Evolutionary conservation across 2,797 vertebrate species (phyloP).

Genomic region (Eulemur coronatus): DNA sequence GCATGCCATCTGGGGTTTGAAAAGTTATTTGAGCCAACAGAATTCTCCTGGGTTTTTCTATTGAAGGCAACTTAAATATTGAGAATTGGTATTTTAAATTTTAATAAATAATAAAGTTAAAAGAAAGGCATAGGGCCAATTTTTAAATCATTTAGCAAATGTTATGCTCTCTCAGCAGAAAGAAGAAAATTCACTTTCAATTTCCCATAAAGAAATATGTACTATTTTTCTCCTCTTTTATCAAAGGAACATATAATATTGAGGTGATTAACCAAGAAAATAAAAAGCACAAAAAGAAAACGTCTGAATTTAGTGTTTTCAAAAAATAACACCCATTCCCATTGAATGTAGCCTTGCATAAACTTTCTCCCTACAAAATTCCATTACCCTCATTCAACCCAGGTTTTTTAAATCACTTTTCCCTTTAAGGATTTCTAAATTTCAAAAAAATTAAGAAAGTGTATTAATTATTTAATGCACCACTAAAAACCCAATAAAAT

Average conservation of each 20-base stretch:
- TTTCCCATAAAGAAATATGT: background rate
- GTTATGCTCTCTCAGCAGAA: slow-evolving; percentile 1
- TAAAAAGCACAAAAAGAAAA: background rate
- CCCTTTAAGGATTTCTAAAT: background rate
- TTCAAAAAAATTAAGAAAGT: background rate
- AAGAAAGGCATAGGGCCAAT: background rate
- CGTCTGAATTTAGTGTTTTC: background rate
- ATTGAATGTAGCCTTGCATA: background rate
- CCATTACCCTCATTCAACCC: background rate
- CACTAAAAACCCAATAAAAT: background rate
- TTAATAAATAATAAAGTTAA: slow-evolving; percentile 15
- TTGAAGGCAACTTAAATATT: slow-evolving; percentile 22
- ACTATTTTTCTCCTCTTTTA: slow-evolving; percentile 19
- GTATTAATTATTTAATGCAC: background rate
- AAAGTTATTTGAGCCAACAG: slow-evolving; percentile 47
- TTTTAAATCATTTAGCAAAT: slow-evolving; percentile 39
- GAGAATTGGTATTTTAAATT: slow-evolving; percentile 50
- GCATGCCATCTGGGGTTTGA: slow-evolving; percentile 40
- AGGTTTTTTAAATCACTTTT: background rate
- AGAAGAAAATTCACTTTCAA: slow-evolving; percentile 41
- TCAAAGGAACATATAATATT: background rate
- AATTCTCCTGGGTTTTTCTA: slow-evolving; percentile 36
- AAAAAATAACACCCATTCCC: background rate
- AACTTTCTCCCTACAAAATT: background rate
- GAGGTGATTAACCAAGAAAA: background rate